Percentiles rank a stretch among this genome's conserved stretches.
Conservation (phyloP, 1,140 invertebrate genomes). For the Nasonia vitripennis region DNA sequence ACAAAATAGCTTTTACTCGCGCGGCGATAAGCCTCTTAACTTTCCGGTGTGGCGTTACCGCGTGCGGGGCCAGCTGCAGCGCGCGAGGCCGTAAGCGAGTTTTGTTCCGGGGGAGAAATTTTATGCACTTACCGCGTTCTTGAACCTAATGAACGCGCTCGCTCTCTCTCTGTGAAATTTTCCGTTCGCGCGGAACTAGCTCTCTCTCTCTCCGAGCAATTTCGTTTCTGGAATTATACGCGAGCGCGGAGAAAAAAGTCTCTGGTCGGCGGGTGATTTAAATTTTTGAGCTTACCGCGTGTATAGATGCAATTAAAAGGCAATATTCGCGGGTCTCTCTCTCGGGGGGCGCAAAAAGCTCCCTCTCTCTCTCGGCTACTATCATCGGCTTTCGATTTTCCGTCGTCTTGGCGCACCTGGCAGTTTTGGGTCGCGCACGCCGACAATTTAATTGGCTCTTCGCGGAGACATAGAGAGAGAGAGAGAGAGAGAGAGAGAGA, state of each 20-base stretch:
- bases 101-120: background rate
- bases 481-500: too few relatives aligned
- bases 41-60: background rate
- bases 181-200: background rate
- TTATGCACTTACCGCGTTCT: background rate
- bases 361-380: background rate
- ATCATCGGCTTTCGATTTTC: slow-evolving; percentile 8
- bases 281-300: background rate
- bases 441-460: slow-evolving; percentile 43
- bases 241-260: too few relatives aligned
- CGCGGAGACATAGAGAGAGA: background rate
- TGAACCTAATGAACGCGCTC: background rate
- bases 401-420: slow-evolving; percentile 15
- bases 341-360: background rate
- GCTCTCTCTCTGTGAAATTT: background rate
- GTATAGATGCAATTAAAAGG: background rate
- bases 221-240: background rate
- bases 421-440: slow-evolving; percentile 30
- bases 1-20: background rate
- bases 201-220: background rate
- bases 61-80: too few relatives aligned
- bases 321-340: background rate
- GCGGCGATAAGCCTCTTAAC: background rate
- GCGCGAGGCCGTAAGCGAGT: background rate
- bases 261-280: background rate